Percentiles rank a stretch among this genome's conserved stretches.
Evolutionary conservation across 1,140 invertebrate species (phyloP).

Genomic region (Bombus sylvicola): DNA sequence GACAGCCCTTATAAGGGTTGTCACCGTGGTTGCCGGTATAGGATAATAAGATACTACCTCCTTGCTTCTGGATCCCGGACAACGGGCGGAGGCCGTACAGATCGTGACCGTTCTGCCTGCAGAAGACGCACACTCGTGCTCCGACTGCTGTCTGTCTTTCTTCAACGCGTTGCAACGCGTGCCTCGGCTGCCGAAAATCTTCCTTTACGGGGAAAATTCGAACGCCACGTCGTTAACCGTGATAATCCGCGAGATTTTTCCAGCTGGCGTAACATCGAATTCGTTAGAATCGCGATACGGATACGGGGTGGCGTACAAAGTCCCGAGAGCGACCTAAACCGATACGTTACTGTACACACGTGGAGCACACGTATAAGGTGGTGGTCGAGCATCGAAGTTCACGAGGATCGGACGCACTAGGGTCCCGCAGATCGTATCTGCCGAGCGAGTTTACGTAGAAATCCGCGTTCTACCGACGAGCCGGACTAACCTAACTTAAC

Average conservation of each 20-base stretch:
- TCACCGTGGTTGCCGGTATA: slow-evolving; percentile 73
- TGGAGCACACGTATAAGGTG: slow-evolving; percentile 46
- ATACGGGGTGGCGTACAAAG: slow-evolving; percentile 28
- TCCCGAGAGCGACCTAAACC: slow-evolving; percentile 67
- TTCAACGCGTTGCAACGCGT: neutral
- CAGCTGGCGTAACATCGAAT: neutral
- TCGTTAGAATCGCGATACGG: neutral
- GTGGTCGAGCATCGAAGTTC: slow-evolving; percentile 67
- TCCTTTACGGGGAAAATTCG: neutral
- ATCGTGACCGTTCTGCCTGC: slow-evolving; percentile 76
- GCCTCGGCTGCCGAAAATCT: neutral
- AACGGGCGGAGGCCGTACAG: slow-evolving; percentile 73
- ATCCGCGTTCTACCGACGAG: slow-evolving; percentile 71
- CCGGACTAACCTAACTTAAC: slow-evolving; percentile 68
- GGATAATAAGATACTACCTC: slow-evolving; percentile 78
- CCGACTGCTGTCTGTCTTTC: slow-evolving; percentile 2
- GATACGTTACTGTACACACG: slow-evolving; percentile 50
- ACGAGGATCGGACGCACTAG: slow-evolving; percentile 72
- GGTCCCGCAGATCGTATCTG: slow-evolving; percentile 75
- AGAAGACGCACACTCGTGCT: slow-evolving; percentile 48
- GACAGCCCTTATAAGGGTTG: slow-evolving; percentile 76
- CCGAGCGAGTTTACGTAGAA: slow-evolving; percentile 81
- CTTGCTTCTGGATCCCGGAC: slow-evolving; percentile 66
- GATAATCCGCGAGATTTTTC: neutral
- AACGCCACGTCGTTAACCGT: too few species aligned